Evolutionary conservation across 2,113 vertebrate species (phyloP).

Genomic region (Taxidea taxus): DNA sequence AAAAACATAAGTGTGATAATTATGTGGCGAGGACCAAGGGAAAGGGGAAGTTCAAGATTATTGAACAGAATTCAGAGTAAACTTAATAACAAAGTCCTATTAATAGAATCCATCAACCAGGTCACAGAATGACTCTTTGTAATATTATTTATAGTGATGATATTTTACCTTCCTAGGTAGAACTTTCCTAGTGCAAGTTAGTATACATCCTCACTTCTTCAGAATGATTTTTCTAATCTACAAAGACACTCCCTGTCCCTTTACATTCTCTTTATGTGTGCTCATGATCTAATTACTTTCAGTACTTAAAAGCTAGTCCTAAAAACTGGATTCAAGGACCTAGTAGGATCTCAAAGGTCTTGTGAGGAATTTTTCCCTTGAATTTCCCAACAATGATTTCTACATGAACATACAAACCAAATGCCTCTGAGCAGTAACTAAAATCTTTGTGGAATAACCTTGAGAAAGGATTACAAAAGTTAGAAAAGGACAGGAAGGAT

Average conservation of each 20-base stretch:
- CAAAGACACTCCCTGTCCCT: not conserved
- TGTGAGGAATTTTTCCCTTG: not conserved
- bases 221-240: not conserved
- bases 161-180: not conserved
- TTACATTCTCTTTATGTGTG: not conserved
- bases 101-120: not conserved
- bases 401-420: not conserved
- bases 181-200: not conserved
- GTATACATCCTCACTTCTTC: not conserved
- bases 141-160: not conserved
- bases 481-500: not conserved
- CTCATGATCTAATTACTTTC: not conserved
- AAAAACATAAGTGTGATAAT: not conserved
- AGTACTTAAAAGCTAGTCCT: not conserved
- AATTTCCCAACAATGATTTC: slow-evolving; percentile 23
- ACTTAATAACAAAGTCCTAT: not conserved
- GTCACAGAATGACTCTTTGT: not conserved
- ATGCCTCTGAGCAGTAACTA: not conserved
- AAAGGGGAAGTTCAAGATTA: not conserved
- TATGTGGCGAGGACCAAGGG: not conserved
- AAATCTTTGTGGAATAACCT: not conserved
- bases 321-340: not conserved
- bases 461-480: not conserved
- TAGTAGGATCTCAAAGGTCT: not conserved
- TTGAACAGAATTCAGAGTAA: not conserved